Base-by-base conservation (phyloP, 2,888 invertebrate genomes). In the Clostera curtula region DNA sequence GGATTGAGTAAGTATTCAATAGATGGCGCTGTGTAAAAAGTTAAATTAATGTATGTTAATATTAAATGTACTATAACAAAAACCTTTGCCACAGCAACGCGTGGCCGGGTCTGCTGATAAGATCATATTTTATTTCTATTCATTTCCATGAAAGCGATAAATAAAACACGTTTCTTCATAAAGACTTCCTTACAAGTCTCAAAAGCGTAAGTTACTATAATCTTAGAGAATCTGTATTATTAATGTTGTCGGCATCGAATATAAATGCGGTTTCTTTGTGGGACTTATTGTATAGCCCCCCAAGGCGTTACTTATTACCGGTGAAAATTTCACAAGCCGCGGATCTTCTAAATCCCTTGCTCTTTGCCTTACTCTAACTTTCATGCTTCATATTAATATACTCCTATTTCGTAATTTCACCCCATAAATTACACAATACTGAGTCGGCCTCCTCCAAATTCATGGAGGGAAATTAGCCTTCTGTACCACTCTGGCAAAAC, bases 171-270 rank as follows among this genome's bases (percentile, higher is more conserved):
- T 41, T 35, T 31, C 32, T 33, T 29, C 24, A 31, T 40, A 34
- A 32, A 25, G 36, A 29, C 31, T 37, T 46, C 40, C 37, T 33
- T 24, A 29, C 34, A 28, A 35, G 34, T 28, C 44, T 36, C 39
- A 24, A 24, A 34, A 40, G 48, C 31, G 44, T 57, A 53, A 50
- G 48, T 58, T 45, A 54, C 56, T 55, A 59, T 60, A 58, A 65
- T 60, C 56, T 55, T 40, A 43, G 46, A 58, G 61, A 64, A 66
- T 64, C 56, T 59, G 56, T 66, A 65, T 67, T n/a, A n/a, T n/a
- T 64, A 64, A 66, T 66, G 61, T 58, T 39, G 32, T 24, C 47
- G 52, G 53, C 56, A 58, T 64, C 53, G 54, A 56, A 50, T 55
- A 57, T 58, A 62, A 63, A 59, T 49, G 64, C 40, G 56, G 56